Conservation (phyloP, 37 sponge, comb jelly and placozoan species). For the Crambe crambe region DNA sequence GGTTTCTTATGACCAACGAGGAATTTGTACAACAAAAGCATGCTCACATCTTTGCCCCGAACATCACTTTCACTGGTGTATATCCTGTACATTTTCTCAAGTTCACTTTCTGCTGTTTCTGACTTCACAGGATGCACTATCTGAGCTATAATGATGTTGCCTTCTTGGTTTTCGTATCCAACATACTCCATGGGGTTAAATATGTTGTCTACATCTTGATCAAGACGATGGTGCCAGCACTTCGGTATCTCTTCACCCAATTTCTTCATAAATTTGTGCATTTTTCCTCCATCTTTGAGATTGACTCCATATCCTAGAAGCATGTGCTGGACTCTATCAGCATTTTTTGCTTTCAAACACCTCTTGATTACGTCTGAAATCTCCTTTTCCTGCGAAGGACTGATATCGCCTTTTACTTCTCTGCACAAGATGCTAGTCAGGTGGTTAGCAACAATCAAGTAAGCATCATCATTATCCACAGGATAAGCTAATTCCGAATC, state of each 20-base stretch:
- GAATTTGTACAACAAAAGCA: conserved; percentile 49
- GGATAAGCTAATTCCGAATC: background rate
- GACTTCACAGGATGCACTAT: conserved; percentile 23
- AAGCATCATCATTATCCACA: no score
- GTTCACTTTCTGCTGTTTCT: background rate
- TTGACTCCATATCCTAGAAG: no score
- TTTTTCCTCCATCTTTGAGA: no score
- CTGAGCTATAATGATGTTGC: conserved; percentile 48
- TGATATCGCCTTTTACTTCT: no score
- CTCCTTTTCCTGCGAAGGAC: no score
- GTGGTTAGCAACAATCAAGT: no score
- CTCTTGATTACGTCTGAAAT: no score
- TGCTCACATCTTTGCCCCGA: conserved; percentile 31
- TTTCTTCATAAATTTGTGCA: background rate
- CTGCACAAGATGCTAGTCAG: no score
- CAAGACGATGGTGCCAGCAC: conserved; percentile 19
- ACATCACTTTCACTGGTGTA: conserved; percentile 8
- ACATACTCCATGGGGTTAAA: conserved; percentile 56
- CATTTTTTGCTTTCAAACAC: no score
- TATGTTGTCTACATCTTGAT: conserved; percentile 21
- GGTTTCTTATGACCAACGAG: conserved; percentile 13
- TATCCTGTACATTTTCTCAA: conserved; percentile 19
- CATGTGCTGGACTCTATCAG: no score
- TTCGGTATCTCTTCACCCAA: conserved; percentile 32
- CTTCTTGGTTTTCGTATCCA: conserved; percentile 7